phyloP scores from a whole-genome alignment of 2,797 vertebrate genomes.

The Mormyrops attenuatus region DNA sequence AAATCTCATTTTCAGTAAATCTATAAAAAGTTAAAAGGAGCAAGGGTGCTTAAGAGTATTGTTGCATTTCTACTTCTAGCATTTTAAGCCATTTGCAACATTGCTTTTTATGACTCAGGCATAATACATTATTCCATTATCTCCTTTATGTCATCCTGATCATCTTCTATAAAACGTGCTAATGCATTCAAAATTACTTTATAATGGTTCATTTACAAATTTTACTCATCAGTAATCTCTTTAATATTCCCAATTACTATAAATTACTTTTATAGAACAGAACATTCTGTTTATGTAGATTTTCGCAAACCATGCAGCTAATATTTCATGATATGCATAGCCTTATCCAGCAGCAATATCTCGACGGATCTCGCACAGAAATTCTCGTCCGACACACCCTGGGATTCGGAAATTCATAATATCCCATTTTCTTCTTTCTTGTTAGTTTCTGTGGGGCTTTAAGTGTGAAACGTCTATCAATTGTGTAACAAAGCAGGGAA shows the following conservation, averaged over 20 bases:
- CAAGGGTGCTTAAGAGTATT: background rate
- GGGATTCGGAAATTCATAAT: background rate
- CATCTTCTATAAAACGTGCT: background rate
- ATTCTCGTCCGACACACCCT: background rate
- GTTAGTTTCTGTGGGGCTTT: background rate
- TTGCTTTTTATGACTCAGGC: background rate
- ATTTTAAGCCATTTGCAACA: background rate
- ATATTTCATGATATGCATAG: background rate
- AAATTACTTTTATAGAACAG: background rate
- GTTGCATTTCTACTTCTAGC: background rate
- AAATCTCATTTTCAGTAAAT: background rate
- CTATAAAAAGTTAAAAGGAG: background rate
- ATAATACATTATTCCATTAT: background rate
- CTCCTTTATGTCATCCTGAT: background rate
- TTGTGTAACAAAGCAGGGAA: background rate
- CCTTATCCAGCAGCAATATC: background rate
- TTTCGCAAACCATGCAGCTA: background rate
- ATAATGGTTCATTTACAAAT: background rate
- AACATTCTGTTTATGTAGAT: conserved; percentile 7
- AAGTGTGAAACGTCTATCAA: background rate
- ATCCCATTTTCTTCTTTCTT: background rate
- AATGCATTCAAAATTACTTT: background rate
- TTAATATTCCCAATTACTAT: background rate
- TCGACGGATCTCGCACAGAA: background rate
- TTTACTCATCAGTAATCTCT: background rate